Evolutionary conservation across 2,888 invertebrate species (phyloP).

Genomic region (Brachynemurus nebulosus): DNA sequence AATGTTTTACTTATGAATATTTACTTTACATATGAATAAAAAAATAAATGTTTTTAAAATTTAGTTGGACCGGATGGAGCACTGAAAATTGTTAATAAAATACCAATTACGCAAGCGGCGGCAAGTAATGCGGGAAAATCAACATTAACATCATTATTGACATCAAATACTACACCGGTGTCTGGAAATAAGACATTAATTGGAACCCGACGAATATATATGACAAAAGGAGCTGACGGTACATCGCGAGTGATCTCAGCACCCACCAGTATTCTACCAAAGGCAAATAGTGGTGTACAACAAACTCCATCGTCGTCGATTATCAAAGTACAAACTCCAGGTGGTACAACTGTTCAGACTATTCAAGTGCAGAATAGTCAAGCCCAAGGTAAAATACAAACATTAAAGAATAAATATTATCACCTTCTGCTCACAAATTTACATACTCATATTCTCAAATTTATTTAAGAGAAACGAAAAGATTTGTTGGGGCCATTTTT

Average conservation of each 20-base stretch:
- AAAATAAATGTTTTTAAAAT: too few relatives aligned
- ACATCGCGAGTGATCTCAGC: conserved; percentile 47
- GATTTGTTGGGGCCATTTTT: background rate
- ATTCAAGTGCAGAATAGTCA: conserved; percentile 36
- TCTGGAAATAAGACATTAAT: conserved; percentile 50
- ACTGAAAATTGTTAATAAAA: conserved; percentile 50
- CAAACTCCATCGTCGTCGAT: conserved; percentile 32
- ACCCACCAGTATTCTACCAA: conserved; percentile 41
- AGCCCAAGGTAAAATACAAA: background rate
- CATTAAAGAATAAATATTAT: too few relatives aligned
- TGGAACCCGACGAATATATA: conserved; percentile 51
- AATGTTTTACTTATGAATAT: too few relatives aligned
- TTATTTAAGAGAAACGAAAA: too few relatives aligned
- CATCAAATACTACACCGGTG: conserved; percentile 38
- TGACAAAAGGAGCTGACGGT: conserved; percentile 61
- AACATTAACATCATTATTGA: conserved; percentile 50
- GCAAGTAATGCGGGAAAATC: conserved; percentile 42
- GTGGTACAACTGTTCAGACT: conserved; percentile 26
- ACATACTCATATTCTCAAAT: too few relatives aligned
- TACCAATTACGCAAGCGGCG: conserved; percentile 41
- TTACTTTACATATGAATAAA: too few relatives aligned
- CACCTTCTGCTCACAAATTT: too few relatives aligned
- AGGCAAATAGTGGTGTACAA: conserved; percentile 24
- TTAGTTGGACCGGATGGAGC: conserved; percentile 39
- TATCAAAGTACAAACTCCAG: conserved; percentile 34